Evolutionary conservation across 2,797 vertebrate genomes (phyloP).

Genomic region (Oreonectes daqikongensis): DNA sequence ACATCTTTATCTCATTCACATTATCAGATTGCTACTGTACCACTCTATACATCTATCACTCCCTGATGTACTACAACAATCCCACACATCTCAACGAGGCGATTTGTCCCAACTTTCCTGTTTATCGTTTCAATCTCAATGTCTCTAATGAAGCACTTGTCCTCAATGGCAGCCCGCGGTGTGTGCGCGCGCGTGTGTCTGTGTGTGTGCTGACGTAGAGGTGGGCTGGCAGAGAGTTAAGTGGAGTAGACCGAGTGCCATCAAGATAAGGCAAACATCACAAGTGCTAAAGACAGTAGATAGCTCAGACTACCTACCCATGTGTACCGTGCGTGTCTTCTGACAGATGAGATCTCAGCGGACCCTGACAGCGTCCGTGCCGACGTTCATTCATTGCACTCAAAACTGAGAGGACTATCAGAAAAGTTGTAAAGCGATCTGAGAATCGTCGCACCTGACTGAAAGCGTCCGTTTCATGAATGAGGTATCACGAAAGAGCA

Average conservation of each 20-base stretch:
- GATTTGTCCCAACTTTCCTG: slow-evolving; percentile 23
- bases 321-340: slow-evolving; percentile 19
- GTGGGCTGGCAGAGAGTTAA: slow-evolving; percentile 79
- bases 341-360: slow-evolving; percentile 32
- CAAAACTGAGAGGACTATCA: slow-evolving; percentile 45
- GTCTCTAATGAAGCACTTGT: slow-evolving; percentile 50
- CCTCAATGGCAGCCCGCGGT: not conserved
- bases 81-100: slow-evolving; percentile 3
- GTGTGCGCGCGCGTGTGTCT: not conserved
- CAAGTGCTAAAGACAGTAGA: slow-evolving; percentile 66
- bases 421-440: slow-evolving; percentile 38
- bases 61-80: not conserved
- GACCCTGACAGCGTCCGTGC: slow-evolving; percentile 7
- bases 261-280: slow-evolving; percentile 71
- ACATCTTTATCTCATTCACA: not conserved
- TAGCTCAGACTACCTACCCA: slow-evolving; percentile 47
- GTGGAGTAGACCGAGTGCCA: slow-evolving; percentile 73
- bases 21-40: not conserved
- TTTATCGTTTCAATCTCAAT: slow-evolving; percentile 36
- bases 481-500: slow-evolving; percentile 56
- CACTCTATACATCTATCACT: not conserved
- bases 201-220: slow-evolving; percentile 72
- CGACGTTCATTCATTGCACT: slow-evolving; percentile 48
- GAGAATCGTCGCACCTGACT: slow-evolving; percentile 16
- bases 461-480: slow-evolving; percentile 68